These are phyloP conservation scores for Eudiplozoon nipponicum DNA, from an alignment of 2,888 invertebrate species.

Conservation along the genomic window DNA sequence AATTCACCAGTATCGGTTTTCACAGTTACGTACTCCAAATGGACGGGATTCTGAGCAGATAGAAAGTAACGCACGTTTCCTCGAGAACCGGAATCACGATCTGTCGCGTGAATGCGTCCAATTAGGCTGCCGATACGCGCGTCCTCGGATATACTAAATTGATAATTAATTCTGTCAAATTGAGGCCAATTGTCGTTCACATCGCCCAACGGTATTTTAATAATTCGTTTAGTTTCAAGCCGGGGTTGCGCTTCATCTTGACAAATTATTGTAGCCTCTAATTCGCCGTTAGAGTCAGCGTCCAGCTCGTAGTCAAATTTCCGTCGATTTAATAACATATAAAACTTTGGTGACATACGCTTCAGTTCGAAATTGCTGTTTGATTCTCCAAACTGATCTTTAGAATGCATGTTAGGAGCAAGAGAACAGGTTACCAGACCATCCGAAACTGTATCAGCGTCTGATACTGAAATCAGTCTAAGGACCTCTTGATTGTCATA, in stretches of 20 bases:
- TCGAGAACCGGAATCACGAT: slow-evolving; percentile 2
- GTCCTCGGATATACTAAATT: slow-evolving; percentile 5
- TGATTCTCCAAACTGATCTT: not conserved
- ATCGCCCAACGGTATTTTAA: slow-evolving; percentile 7
- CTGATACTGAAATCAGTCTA: no score
- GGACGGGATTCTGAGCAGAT: not conserved
- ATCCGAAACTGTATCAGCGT: no score
- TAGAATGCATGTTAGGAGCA: no score
- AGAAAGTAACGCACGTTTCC: slow-evolving; percentile 7
- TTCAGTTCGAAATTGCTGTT: not conserved
- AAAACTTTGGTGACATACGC: not conserved
- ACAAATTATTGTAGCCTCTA: slow-evolving; percentile 8
- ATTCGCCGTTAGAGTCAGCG: no score
- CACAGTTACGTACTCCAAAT: slow-evolving; percentile 4
- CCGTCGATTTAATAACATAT: not conserved
- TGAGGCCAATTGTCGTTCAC: slow-evolving; percentile 11
- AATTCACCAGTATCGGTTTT: not conserved
- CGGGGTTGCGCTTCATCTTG: slow-evolving; percentile 5
- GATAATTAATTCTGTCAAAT: slow-evolving; percentile 1
- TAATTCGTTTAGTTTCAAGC: not conserved
- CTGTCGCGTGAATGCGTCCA: slow-evolving; percentile 5
- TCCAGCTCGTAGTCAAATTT: slow-evolving; percentile 9
- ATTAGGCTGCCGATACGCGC: not conserved
- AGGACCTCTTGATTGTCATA: no score
- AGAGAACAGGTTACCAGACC: no score